A percentile compares a stretch with the other conserved stretches of the same genome.
Evolutionary conservation across 1,140 invertebrate genomes (phyloP).

Genomic region (Penaeus japonicus): DNA sequence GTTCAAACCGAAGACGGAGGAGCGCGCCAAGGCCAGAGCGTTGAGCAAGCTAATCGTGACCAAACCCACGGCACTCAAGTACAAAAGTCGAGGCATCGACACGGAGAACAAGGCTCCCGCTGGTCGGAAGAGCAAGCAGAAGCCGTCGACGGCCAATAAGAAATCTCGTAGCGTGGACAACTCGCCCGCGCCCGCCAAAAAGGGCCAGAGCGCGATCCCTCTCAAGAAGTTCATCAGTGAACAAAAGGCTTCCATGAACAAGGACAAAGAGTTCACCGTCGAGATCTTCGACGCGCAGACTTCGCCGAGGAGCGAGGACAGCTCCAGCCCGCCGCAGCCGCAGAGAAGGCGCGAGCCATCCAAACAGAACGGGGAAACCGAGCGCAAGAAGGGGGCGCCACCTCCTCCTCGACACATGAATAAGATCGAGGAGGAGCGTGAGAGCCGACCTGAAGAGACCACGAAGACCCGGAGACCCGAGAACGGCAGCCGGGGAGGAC

Average conservation of each 20-base stretch:
- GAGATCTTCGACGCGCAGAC: conserved; percentile 50
- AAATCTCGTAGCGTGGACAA: conserved; percentile 17
- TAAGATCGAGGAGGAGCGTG: conserved; percentile 49
- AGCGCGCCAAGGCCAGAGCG: conserved; percentile 29
- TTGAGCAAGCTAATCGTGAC: conserved; percentile 64
- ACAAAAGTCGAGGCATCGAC: conserved; percentile 63
- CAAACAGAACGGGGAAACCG: conserved; percentile 3
- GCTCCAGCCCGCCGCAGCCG: neutral
- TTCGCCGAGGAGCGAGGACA: neutral
- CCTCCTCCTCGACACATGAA: conserved; percentile 16
- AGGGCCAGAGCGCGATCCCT: conserved; percentile 64
- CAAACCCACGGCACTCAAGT: conserved; percentile 69
- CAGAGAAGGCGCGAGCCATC: neutral
- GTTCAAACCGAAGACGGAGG: conserved; percentile 38
- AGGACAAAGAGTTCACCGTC: conserved; percentile 44
- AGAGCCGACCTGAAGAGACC: neutral
- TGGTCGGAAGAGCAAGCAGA: conserved; percentile 65
- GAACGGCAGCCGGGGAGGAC: neutral
- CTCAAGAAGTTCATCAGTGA: conserved; percentile 32
- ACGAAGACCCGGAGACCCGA: conserved; percentile 2
- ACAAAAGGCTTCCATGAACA: conserved; percentile 50
- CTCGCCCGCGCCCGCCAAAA: neutral
- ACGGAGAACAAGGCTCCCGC: conserved; percentile 28
- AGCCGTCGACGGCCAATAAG: conserved; percentile 57
- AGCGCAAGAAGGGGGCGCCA: conserved; percentile 3